Evolutionary conservation across 2,113 vertebrate species (phyloP).

Genomic region (Pachycephala philippinensis): DNA sequence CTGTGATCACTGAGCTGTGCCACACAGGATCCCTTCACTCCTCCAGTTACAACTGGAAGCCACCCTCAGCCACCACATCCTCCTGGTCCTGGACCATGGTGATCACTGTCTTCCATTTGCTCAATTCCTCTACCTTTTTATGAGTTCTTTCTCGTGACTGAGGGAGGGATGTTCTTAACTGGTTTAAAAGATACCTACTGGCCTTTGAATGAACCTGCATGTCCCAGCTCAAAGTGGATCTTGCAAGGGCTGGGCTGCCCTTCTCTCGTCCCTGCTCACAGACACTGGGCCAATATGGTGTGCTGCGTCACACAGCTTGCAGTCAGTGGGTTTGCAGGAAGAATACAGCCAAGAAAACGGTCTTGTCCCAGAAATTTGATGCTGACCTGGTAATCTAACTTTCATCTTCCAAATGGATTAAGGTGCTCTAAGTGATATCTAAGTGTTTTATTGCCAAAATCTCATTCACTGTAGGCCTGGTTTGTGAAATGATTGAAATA

Average conservation of each 20-base stretch:
- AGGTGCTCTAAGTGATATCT: neutral
- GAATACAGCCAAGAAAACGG: neutral
- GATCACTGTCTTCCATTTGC: neutral
- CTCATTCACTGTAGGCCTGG: neutral
- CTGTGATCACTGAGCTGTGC: neutral
- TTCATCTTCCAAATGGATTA: neutral
- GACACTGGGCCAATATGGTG: rapidly evolving
- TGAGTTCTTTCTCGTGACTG: neutral
- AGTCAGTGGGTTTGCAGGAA: neutral
- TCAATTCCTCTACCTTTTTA: neutral
- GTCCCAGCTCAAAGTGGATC: neutral
- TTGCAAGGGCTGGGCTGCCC: neutral
- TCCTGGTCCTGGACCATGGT: neutral
- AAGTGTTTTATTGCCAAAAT: neutral
- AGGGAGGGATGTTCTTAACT: neutral
- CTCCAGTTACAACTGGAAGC: neutral
- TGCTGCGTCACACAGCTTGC: neutral
- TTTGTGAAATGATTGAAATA: neutral
- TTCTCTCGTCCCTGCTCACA: neutral
- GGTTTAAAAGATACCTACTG: neutral
- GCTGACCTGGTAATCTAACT: neutral
- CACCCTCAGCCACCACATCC: neutral
- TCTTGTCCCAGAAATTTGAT: neutral
- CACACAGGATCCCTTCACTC: neutral
- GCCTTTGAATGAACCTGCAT: neutral